Conservation (phyloP, 2,797 vertebrate genomes). For the Nasua narica region DNA sequence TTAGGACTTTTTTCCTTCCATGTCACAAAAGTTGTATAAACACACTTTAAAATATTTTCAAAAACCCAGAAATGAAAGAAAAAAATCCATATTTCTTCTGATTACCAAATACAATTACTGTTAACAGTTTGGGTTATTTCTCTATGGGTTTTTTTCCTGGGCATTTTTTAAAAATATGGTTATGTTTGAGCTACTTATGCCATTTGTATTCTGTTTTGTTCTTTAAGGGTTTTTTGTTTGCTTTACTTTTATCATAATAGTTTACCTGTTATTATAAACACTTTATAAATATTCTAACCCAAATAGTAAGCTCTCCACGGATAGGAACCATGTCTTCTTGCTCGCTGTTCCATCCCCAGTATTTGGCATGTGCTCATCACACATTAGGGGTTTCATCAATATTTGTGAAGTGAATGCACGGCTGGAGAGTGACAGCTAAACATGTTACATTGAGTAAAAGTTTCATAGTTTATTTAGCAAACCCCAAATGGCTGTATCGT, state of each 20-base stretch:
- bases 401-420: background rate
- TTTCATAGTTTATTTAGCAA: background rate
- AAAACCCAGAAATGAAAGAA: background rate
- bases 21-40: background rate
- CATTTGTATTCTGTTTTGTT: background rate
- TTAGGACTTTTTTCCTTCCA: background rate
- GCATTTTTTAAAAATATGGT: background rate
- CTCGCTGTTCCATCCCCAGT: background rate
- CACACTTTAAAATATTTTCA: background rate
- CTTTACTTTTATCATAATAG: background rate
- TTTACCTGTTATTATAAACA: background rate
- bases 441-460: background rate
- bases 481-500: background rate
- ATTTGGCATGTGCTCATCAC: background rate
- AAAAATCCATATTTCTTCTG: background rate
- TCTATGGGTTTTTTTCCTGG: background rate
- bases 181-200: background rate
- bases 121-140: background rate
- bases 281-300: constrained; percentile 29
- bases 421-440: background rate
- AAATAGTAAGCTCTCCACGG: background rate
- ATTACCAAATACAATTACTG: background rate
- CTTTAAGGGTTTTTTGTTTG: background rate
- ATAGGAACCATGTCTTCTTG: background rate
- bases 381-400: background rate